A percentile compares a stretch with the other conserved stretches of the same genome.
Evolutionary conservation across 2,113 vertebrate genomes (phyloP).

Genomic region (Paralichthys olivaceus): DNA sequence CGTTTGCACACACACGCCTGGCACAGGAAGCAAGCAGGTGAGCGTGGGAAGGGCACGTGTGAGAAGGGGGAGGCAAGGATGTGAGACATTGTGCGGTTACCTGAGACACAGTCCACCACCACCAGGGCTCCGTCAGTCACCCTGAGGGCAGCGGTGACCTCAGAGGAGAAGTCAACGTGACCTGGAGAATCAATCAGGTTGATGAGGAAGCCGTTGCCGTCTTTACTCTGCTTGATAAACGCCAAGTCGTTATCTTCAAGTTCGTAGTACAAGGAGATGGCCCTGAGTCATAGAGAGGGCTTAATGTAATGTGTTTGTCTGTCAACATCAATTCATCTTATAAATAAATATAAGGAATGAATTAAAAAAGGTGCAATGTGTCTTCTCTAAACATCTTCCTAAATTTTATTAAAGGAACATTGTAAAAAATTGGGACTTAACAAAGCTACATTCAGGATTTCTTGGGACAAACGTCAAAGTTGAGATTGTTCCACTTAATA

Average conservation of each 20-base stretch:
- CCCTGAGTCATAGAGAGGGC: conserved; percentile 74
- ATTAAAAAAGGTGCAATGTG: neutral
- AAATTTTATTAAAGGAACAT: too few species aligned
- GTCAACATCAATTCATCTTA: neutral
- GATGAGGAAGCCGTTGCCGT: conserved; percentile 94
- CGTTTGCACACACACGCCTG: conserved; percentile 95
- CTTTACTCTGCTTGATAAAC: conserved; percentile 95
- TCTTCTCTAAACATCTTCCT: too few species aligned
- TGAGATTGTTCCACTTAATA: too few species aligned
- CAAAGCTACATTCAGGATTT: too few species aligned
- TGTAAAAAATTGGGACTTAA: too few species aligned
- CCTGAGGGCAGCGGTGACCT: conserved; percentile 94
- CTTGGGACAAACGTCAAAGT: too few species aligned
- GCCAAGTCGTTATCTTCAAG: conserved; percentile 90
- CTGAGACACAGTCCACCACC: conserved; percentile 96
- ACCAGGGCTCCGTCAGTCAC: conserved; percentile 96
- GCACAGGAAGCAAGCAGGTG: neutral
- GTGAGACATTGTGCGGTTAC: conserved; percentile 71
- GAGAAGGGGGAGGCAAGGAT: neutral
- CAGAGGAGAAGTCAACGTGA: conserved; percentile 96
- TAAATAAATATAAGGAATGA: neutral
- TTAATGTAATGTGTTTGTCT: neutral
- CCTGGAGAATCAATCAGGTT: conserved; percentile 96
- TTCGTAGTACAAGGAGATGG: conserved; percentile 94
- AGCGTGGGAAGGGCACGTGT: neutral